These are phyloP conservation scores for Sceloporus tristichus DNA, from an alignment of 2,113 vertebrate genomes.

Conservation along the genomic window DNA sequence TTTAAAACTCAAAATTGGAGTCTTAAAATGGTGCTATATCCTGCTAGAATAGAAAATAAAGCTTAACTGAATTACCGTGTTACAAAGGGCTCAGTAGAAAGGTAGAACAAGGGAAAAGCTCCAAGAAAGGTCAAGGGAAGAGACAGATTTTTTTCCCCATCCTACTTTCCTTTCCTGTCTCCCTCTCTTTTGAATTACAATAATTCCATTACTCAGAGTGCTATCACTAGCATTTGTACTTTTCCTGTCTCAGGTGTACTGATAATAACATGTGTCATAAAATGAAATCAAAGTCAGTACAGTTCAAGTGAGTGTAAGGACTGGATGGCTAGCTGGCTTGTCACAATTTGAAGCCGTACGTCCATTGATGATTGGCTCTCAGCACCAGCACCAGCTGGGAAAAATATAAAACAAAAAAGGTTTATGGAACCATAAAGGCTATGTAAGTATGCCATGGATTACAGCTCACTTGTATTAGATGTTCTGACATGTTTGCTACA, in stretches of 20 bases:
- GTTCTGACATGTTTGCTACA: neutral
- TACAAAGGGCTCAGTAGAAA: neutral
- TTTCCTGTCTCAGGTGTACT: neutral
- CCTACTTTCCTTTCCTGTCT: neutral
- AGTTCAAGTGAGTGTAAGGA: accelerated
- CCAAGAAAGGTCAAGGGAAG: neutral
- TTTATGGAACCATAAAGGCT: neutral
- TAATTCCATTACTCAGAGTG: neutral
- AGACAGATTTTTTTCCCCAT: neutral
- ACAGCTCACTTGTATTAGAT: neutral
- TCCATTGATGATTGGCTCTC: neutral
- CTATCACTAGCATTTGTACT: neutral
- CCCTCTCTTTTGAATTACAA: neutral
- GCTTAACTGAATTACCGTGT: neutral
- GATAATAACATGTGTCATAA: neutral
- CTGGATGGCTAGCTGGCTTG: neutral
- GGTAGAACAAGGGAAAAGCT: neutral
- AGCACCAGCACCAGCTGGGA: neutral
- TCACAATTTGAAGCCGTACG: neutral
- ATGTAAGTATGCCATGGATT: neutral
- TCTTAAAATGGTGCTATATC: constrained; percentile 27
- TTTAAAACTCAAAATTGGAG: constrained; percentile 36
- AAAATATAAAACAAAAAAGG: neutral
- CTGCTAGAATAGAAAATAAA: constrained; percentile 26
- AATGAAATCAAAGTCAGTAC: accelerated